Evolutionary conservation across 2,888 invertebrate genomes (phyloP), one percentile per base, ranked within the genome.

Genomic region (Ectobius pallidus): DNA sequence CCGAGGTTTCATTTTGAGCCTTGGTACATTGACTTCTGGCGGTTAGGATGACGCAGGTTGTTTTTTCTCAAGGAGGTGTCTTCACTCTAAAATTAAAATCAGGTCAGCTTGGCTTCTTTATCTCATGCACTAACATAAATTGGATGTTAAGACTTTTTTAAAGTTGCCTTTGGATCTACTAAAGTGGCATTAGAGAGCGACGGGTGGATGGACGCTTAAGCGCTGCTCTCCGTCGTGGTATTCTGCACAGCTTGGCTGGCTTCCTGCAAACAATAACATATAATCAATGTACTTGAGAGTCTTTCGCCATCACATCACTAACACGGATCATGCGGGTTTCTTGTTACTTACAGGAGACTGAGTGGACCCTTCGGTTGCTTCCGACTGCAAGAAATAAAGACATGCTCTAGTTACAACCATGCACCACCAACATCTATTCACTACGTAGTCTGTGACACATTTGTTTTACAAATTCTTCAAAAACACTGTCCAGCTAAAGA

Each of bases 181-280:
- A 73, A n/a, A 73, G 63, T 69, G 72, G 74, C 70, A 65, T 62
- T 61, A 55, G 58, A 61, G 68, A 70, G 68, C 58, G 61, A 34
- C 30, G 27, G n/a, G 30, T 61, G 63, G 49, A 68, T 69, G 69
- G 32, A 46, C 77, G 78, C 79, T 78, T 87, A 88, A 84, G 87
- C 88, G 82, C 86, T 86, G 85, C 87, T 88, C 82, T 88, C 88
- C 75, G 87, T 85, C 78, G 86, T 85, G 80, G 87, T 87, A 80
- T 86, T 87, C 82, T 87, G 87, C 83, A 87, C 87, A 79, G 86
- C 84, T 81, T 87, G 87, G 39, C 72, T 70, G 80, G 84, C 85
- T 76, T 86, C 86, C 86, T 87, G 82, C 14, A 80, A 80, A 74
- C 73, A 67, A 49, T 70, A 27, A 58, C 39, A 68, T 11, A 68